Evolutionary conservation across 2,113 vertebrate genomes (phyloP).

Genomic region (Athene cunicularia): DNA sequence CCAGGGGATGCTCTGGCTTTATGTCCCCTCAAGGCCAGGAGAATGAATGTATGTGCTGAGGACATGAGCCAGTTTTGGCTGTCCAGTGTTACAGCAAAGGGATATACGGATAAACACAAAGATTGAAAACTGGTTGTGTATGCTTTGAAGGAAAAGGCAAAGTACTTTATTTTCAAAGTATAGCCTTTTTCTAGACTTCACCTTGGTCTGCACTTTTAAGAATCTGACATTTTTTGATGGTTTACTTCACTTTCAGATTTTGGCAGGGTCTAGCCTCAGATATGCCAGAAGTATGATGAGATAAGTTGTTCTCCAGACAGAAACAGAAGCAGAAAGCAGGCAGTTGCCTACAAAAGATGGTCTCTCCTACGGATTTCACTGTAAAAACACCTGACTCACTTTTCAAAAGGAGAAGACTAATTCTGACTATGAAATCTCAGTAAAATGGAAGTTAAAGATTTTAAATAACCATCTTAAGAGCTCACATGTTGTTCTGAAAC

Average conservation of each 20-base stretch:
- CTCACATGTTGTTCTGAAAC: background rate
- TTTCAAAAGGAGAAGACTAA: background rate
- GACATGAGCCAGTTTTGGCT: background rate
- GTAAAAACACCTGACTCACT: background rate
- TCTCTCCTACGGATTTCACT: background rate
- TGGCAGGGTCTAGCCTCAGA: constrained; percentile 36
- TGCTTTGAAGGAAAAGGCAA: background rate
- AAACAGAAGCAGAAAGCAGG: constrained; percentile 44
- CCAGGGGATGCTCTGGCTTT: background rate
- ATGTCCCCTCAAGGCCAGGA: background rate
- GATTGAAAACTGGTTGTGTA: background rate
- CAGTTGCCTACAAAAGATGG: background rate
- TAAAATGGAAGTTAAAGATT: background rate
- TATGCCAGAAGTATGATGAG: constrained; percentile 57
- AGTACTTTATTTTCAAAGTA: background rate
- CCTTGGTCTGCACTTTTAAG: constrained; percentile 46
- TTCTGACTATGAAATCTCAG: background rate
- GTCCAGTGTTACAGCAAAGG: background rate
- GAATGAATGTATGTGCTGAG: background rate
- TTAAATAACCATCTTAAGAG: background rate
- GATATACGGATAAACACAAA: background rate
- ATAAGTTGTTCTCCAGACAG: constrained; percentile 60
- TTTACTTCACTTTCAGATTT: constrained; percentile 65
- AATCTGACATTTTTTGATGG: constrained; percentile 48
- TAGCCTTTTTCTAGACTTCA: constrained; percentile 38